Evolutionary conservation across 37 sponge, comb jelly and placozoan species (phyloP), one percentile per base, ranked within the genome.

Genomic region (Haliclona indistincta): DNA sequence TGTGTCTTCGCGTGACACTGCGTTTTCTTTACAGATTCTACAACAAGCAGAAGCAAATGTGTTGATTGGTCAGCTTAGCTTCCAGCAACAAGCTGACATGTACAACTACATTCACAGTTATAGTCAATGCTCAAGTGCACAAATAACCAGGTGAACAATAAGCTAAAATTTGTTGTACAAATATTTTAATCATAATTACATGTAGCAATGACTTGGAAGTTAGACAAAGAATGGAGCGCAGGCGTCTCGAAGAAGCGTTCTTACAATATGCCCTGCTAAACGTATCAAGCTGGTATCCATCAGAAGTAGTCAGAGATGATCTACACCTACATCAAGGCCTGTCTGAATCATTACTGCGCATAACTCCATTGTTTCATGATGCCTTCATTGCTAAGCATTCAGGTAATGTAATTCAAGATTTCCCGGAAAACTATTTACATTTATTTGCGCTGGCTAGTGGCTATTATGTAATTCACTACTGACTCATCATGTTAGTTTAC

Each of bases 11-110:
- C 3, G 67, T 1, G 67, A 73, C 22, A 81, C 74, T 17, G 73
- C 56, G 0, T 71, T 81, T 72, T 32, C 67, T 2, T 64, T 73
- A 67, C 15, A 28, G 2, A 38, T 81, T 4, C 36, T 81, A 53
- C 26, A 45, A 25, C 54, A 38, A 34, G 33, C 49, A 20, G 43
- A 81, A 52, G 66, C 74, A n/a, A 45, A 81, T 6, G 23, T 81
- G 20, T 56, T 81, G 33, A 35, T 81, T 81, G 82, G 82, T 3
- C 74, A 81, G 25, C 49, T 68, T 1, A 81, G 82, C 42, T 81
- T 70, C 45, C 71, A 81, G 51, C 82, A 81, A 39, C 1, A 56
- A 26, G 73, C 82, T 25, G 82, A 81, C 11, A 41, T 81, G 2
- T 81, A 64, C 74, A 81, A 81, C 52, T 63, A 52, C 56, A 45